phyloP scores from a whole-genome alignment of 2,113 vertebrate species.

The Apteryx mantelli region DNA sequence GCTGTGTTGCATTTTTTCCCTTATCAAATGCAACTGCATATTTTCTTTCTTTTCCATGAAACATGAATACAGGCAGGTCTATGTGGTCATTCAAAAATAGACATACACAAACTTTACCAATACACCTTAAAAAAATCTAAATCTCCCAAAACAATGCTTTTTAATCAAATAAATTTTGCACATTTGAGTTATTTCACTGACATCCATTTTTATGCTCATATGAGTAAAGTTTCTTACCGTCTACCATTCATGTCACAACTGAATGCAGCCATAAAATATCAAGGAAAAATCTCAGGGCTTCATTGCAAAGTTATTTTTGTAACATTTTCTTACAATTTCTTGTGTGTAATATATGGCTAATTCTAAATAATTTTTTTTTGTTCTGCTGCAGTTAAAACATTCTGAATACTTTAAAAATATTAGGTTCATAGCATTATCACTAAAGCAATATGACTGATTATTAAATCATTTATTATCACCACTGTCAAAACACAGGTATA shows the following conservation, averaged over 20 bases:
- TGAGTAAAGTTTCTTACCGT: not conserved
- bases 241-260: not conserved
- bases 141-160: not conserved
- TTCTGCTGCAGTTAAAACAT: not conserved
- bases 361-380: not conserved
- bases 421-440: not conserved
- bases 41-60: slow-evolving; percentile 27
- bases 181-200: not conserved
- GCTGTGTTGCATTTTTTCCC: not conserved
- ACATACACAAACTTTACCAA: not conserved
- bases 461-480: not conserved
- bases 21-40: slow-evolving; percentile 29
- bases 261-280: not conserved
- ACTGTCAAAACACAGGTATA: not conserved
- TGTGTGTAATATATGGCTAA: not conserved
- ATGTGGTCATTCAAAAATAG: not conserved
- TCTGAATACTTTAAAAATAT: not conserved
- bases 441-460: not conserved
- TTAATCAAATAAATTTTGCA: not conserved
- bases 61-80: not conserved
- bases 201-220: not conserved
- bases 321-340: not conserved
- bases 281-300: not conserved
- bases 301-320: not conserved
- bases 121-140: not conserved